A percentile compares a stretch with the other conserved stretches of the same genome.
These are phyloP conservation scores for Penaeus indicus DNA, from an alignment of 1,140 invertebrate genomes.

Conservation along the genomic window DNA sequence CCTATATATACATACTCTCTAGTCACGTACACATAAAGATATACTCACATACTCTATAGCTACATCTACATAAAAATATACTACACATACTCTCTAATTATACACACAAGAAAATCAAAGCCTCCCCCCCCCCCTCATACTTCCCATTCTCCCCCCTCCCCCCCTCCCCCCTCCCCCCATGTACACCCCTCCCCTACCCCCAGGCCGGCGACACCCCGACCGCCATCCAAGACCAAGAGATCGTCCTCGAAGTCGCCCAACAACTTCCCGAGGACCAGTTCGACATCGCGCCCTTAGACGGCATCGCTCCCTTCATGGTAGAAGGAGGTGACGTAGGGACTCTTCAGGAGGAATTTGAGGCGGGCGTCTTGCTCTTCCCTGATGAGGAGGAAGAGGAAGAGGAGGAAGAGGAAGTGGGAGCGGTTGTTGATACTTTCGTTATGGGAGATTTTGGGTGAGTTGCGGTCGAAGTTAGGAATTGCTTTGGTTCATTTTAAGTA, in stretches of 20 bases:
- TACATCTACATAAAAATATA: no score
- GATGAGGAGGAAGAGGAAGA: background rate
- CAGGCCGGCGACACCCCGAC: no score
- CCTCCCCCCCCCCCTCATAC: no score
- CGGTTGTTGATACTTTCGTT: background rate
- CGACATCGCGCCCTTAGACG: slow-evolving; percentile 15
- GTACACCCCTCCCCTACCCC: no score
- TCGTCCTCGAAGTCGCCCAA: slow-evolving; percentile 23
- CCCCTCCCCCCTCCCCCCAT: no score
- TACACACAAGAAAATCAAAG: no score
- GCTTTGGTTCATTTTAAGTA: no score
- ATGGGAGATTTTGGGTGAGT: slow-evolving; percentile 26
- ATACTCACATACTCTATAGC: no score
- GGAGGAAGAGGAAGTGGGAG: background rate
- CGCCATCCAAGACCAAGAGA: background rate
- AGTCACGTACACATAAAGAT: no score
- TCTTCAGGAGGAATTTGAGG: background rate
- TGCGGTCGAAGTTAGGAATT: background rate
- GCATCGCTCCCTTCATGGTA: slow-evolving; percentile 18
- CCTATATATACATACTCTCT: no score
- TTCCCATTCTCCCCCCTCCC: no score
- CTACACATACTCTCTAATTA: no score
- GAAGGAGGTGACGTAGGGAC: background rate
- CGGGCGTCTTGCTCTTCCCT: background rate
- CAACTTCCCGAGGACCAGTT: slow-evolving; percentile 38